Evolutionary conservation across 2,797 vertebrate species (phyloP), one percentile per base, ranked within the genome.

Genomic region (Pseudochirops corinnae): DNA sequence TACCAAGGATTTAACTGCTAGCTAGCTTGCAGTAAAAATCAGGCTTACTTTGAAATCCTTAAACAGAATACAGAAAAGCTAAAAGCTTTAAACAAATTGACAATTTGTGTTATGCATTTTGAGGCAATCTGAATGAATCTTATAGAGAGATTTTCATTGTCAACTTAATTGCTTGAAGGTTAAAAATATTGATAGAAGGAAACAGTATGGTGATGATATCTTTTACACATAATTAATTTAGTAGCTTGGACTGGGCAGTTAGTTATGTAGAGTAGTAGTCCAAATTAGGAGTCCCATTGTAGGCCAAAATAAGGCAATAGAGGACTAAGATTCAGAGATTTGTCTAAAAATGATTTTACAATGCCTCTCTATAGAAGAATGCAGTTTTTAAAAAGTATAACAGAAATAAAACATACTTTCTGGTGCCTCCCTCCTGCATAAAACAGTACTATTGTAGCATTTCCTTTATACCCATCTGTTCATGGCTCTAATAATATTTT

Each of bases 81-180:
- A 55, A 7, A 31, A 31, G 46, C 52, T 93, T 93, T 87, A 87
- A 82, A 55, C 90, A 91, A 55, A 52, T 91, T 91, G 13, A 55
- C 29, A 52, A 96, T 96, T 91, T 90, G 62, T 94, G 97, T 87
- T 87, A 87, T 6, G 4, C 97, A 96, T 95, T 56, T 0, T 58
- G n/a, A 96, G 57, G 93, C 55, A 95, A 62, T 95, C 96, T 82
- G 52, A 95, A 94, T 95, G 90, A 95, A 53, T 95, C 97, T 33
- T 1, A 0, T 56, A 87, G 90, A 21, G 90, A 93, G 11, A 1
- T 97, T 96, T 97, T 97, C 97, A 97, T 92, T 93, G 92, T 95
- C 90, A 50, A 46, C 90, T 94, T 96, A 67, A 93, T 91, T 98
- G 87, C 90, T 96, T 95, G 91, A 97, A 96, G 96, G 91, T 96